Base-by-base conservation (phyloP, 30 jellyfish, hydroid and myxozoan species). In the Aurelia aurita complex sp. Pacific region DNA sequence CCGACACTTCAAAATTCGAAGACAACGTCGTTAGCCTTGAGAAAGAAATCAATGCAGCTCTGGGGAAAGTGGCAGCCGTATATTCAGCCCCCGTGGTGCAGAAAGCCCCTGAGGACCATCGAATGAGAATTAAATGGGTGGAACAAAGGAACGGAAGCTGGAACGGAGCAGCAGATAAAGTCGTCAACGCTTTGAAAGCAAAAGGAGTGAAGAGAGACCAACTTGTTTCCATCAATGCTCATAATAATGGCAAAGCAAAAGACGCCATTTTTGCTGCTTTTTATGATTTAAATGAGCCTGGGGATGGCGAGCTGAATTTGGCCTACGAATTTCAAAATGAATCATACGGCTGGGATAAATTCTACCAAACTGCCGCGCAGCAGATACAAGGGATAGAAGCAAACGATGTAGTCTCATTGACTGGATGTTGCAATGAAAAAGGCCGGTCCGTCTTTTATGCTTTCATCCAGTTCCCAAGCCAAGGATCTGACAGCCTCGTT, bases 381-480 rank as follows among this genome's bases (percentile, higher is more conserved):
- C 86, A 76, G 18, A 36, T 60, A 32, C 34, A 54, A 12, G 75
- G 75, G 3, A n/a, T 76, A 4, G 53, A 76, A 40, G 46, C 60
- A n/a, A 34, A 54, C 3, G 86, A 76, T 53, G 55, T 76, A 18
- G 40, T 76, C 52, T n/a, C 75, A 43, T 18, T 76, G 60, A 53
- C 86, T n/a, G 86, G 86, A 15, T 76, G 60, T 19, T 76, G 86
- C 55, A 76, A 76, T 34, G 40, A 34, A 16, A 53, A 18, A 60
- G 86, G 60, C 2, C 86, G 79, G 29, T 54, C 86, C 55, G 86
- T 76, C 33, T 76, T 76, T 53, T 76, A 32, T 53, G 42, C 57
- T 15, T 76, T 76, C 69, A 17, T 19, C 23, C 86, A 76, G 53
- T 54, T 32, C 53, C 86, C 86, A 76, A 76, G 86, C 75, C 51